A percentile compares a stretch with the other conserved stretches of the same genome.
phyloP scores from a whole-genome alignment of 2,888 invertebrate genomes.

The Melitaea athalia region DNA sequence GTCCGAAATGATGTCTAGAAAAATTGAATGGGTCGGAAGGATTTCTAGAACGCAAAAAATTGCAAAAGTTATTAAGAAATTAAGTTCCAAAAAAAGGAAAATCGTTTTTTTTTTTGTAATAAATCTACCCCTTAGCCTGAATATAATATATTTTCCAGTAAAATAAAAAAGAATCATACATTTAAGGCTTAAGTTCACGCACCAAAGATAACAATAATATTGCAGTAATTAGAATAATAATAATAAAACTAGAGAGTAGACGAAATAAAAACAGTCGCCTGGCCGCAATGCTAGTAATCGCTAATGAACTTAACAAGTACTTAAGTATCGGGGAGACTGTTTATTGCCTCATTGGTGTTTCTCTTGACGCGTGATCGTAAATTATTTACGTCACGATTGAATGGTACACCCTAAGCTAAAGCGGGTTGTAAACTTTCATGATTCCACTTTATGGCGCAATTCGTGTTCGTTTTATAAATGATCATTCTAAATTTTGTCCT shows the following conservation, averaged over 20 bases:
- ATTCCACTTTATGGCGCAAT: conserved; percentile 74
- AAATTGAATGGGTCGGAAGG: no score
- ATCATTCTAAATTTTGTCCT: conserved; percentile 61
- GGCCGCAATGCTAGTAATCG: conserved; percentile 54
- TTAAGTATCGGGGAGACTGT: conserved; percentile 71
- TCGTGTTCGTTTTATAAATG: conserved; percentile 80
- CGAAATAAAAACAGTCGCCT: conserved; percentile 39
- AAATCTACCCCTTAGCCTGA: no score
- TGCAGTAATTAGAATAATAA: not conserved
- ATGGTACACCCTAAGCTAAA: conserved; percentile 79
- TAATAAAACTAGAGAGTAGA: conserved; percentile 3
- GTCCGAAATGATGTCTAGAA: no score
- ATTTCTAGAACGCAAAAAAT: no score
- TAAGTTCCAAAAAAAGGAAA: no score
- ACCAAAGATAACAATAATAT: not conserved
- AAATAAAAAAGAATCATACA: no score
- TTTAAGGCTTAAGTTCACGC: no score
- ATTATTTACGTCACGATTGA: conserved; percentile 78
- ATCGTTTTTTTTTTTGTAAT: no score
- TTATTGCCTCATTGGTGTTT: conserved; percentile 79
- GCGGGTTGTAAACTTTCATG: conserved; percentile 79
- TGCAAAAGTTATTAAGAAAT: no score
- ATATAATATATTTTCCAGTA: no score
- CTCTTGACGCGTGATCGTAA: conserved; percentile 80
- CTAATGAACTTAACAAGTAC: conserved; percentile 77